Evolutionary conservation across 2,113 vertebrate genomes (phyloP).

Genomic region (Lepisosteus osseus): DNA sequence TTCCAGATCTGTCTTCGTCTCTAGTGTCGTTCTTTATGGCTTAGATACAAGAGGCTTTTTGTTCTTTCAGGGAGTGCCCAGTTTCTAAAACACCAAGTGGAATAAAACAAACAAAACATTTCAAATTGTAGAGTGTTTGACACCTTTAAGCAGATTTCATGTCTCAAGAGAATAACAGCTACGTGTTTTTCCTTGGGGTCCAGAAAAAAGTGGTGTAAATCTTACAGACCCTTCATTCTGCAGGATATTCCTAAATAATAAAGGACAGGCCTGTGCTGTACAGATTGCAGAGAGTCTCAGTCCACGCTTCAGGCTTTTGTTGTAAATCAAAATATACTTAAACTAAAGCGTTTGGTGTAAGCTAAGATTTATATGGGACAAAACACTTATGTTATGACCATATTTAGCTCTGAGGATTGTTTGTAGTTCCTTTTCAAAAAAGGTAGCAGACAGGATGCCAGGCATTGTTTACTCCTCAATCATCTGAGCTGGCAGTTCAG

Average conservation of each 20-base stretch:
- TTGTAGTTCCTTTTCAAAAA: too few species aligned
- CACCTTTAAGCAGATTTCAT: neutral
- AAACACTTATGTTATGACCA: neutral
- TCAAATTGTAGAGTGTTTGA: neutral
- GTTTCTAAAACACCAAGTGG: too few species aligned
- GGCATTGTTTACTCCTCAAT: too few species aligned
- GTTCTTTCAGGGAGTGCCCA: too few species aligned
- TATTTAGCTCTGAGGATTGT: neutral
- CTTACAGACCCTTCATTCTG: neutral
- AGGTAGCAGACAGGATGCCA: too few species aligned
- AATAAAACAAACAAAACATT: too few species aligned
- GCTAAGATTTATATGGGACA: neutral
- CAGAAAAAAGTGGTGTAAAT: neutral
- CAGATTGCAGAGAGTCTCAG: neutral
- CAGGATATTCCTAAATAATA: conserved; percentile 10
- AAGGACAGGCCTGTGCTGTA: conserved; percentile 2
- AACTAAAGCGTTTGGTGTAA: neutral
- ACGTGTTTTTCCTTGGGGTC: neutral
- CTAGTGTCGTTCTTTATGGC: too few species aligned
- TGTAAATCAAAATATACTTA: conserved; percentile 12
- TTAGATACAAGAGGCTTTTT: too few species aligned
- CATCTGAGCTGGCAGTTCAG: too few species aligned
- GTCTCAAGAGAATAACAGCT: neutral
- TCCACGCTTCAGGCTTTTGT: neutral
- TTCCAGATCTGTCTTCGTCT: too few species aligned